A percentile compares a stretch with the other conserved stretches of the same genome.
These are phyloP conservation scores for Hemibagrus guttatus DNA, from an alignment of 2,797 vertebrate genomes.

Conservation along the genomic window DNA sequence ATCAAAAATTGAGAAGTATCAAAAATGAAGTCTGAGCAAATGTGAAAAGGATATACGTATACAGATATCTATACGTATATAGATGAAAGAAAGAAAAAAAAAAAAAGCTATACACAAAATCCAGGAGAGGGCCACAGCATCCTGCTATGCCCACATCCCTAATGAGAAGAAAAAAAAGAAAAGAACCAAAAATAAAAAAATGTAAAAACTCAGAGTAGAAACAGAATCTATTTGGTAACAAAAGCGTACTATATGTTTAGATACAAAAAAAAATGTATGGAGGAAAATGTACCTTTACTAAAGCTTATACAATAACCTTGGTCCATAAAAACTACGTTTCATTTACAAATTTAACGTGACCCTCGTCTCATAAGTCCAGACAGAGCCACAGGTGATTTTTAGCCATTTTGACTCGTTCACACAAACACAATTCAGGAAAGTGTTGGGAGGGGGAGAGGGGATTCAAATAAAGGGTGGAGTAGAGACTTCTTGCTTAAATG, in stretches of 20 bases:
- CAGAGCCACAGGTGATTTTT: constrained; percentile 74
- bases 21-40: constrained; percentile 73
- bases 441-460: constrained; percentile 67
- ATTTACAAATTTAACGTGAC: constrained; percentile 79
- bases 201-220: constrained; percentile 86
- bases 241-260: constrained; percentile 95
- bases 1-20: constrained; percentile 69
- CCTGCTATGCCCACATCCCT: constrained; percentile 15
- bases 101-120: constrained; percentile 81
- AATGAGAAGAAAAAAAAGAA: constrained; percentile 58
- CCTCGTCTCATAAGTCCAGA: constrained; percentile 76
- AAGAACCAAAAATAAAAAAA: constrained; percentile 49
- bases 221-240: constrained; percentile 99
- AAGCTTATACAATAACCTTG: constrained; percentile 99
- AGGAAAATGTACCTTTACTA: constrained; percentile 99
- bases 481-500: constrained; percentile 70
- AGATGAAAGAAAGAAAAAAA: constrained; percentile 61
- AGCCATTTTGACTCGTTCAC: constrained; percentile 80
- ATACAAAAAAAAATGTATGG: constrained; percentile 92
- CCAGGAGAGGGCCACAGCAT: constrained; percentile 80
- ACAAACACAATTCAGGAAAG: constrained; percentile 73
- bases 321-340: constrained; percentile 98
- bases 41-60: constrained; percentile 57
- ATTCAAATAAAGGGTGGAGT: constrained; percentile 69
- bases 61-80: constrained; percentile 19